Evolutionary conservation across 1,140 invertebrate species (phyloP).

Genomic region (Bombus sylvicola): DNA sequence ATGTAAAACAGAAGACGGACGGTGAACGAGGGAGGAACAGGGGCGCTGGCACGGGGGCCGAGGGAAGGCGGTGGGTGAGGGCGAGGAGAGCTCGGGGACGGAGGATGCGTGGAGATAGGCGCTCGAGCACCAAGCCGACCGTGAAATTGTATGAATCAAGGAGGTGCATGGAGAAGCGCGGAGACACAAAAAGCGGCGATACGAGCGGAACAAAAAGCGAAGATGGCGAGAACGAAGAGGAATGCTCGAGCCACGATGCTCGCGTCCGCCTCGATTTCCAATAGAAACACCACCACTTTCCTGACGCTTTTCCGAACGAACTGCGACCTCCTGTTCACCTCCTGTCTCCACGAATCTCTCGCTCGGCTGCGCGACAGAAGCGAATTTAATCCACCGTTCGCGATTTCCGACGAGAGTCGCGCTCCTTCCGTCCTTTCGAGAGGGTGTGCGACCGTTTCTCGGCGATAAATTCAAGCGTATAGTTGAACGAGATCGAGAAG

Average conservation of each 20-base stretch:
- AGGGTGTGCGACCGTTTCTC: background rate
- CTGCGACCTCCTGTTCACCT: background rate
- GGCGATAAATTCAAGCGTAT: conserved; percentile 7
- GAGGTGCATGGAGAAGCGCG: conserved; percentile 61
- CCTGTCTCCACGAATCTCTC: conserved; percentile 17
- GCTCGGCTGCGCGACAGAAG: conserved; percentile 30
- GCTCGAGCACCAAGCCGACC: conserved; percentile 76
- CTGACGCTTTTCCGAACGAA: background rate
- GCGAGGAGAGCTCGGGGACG: background rate
- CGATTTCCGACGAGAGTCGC: conserved; percentile 13
- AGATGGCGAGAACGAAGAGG: conserved; percentile 39
- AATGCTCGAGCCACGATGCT: conserved; percentile 20
- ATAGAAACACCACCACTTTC: conserved; percentile 15
- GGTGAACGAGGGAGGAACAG: background rate
- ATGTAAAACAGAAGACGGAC: conserved; percentile 74
- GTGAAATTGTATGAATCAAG: conserved; percentile 81
- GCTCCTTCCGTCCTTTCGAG: background rate
- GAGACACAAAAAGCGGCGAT: conserved; percentile 73
- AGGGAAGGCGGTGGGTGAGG: background rate
- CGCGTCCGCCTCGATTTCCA: conserved; percentile 24
- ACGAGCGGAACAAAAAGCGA: conserved; percentile 33
- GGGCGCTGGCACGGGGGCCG: background rate
- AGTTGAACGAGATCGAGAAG: background rate
- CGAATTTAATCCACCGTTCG: conserved; percentile 59
- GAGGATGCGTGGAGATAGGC: conserved; percentile 44